These are phyloP conservation scores for Stictocephala bisonia DNA, from an alignment of 2,888 invertebrate species.

Conservation along the genomic window DNA sequence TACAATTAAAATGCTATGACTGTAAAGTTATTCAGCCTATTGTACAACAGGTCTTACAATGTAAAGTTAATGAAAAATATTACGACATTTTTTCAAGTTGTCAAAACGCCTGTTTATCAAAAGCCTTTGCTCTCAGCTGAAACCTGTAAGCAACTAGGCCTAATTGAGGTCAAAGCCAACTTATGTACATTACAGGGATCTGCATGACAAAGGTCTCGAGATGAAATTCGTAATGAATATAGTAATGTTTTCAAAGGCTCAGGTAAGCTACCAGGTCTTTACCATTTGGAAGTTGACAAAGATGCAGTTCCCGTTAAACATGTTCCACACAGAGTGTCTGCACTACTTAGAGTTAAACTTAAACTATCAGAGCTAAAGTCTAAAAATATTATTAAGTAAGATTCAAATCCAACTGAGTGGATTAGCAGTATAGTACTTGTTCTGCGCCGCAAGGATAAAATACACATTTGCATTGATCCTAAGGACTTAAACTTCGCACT, in stretches of 20 bases:
- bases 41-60: not conserved
- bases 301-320: not conserved
- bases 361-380: not conserved
- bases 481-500: too few species aligned
- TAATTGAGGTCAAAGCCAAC: not conserved
- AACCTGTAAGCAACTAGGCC: not conserved
- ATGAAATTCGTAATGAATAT: not conserved
- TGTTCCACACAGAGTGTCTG: not conserved
- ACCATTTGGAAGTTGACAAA: not conserved
- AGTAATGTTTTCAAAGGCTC: not conserved
- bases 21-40: not conserved
- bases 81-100: not conserved
- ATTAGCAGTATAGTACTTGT: not conserved
- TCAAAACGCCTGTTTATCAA: not conserved
- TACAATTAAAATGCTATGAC: not conserved
- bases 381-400: not conserved
- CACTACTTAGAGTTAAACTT: too few species aligned
- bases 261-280: not conserved
- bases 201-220: not conserved
- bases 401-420: not conserved
- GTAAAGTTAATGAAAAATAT: not conserved
- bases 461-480: too few species aligned
- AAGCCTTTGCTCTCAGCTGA: not conserved
- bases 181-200: not conserved
- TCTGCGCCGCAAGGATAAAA: not conserved